phyloP scores from a whole-genome alignment of 2,113 vertebrate genomes.

The Hirundichthys speculiger region DNA sequence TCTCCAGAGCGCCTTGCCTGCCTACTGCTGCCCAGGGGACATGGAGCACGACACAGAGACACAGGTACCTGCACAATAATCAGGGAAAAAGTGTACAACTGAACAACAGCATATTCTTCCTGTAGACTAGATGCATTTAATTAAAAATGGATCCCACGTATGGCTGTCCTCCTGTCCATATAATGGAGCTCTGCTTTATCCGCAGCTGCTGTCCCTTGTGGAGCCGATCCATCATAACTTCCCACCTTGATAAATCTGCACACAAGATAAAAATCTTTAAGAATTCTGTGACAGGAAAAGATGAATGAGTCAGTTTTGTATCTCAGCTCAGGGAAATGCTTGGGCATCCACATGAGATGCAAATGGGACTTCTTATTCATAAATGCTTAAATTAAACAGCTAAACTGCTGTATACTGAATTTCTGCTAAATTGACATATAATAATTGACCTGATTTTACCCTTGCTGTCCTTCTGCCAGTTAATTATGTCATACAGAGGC shows the following conservation, averaged over 20 bases:
- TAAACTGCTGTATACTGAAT: neutral
- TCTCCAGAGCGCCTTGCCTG: conserved; percentile 66
- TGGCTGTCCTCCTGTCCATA: conserved; percentile 71
- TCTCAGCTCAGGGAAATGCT: no score
- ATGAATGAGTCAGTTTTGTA: neutral
- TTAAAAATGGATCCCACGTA: conserved; percentile 51
- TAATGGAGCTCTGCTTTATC: conserved; percentile 65
- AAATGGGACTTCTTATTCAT: no score
- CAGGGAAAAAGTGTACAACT: neutral
- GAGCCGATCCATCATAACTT: conserved; percentile 77
- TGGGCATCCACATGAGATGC: no score
- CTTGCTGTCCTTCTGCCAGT: conserved; percentile 77
- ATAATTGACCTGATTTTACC: conserved; percentile 62
- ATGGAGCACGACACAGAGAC: conserved; percentile 73
- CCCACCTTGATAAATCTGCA: conserved; percentile 75
- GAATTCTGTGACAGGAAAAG: neutral
- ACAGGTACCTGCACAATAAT: conserved; percentile 67
- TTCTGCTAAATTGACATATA: neutral
- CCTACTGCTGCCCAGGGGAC: conserved; percentile 73
- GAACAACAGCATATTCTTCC: neutral
- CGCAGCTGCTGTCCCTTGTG: conserved; percentile 61
- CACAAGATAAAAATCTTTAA: neutral
- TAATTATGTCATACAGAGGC: conserved; percentile 82
- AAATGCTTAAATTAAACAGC: no score
- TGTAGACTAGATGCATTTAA: neutral